Evolutionary conservation across 1,140 invertebrate genomes (phyloP).

Genomic region (Drosophila suzukii): DNA sequence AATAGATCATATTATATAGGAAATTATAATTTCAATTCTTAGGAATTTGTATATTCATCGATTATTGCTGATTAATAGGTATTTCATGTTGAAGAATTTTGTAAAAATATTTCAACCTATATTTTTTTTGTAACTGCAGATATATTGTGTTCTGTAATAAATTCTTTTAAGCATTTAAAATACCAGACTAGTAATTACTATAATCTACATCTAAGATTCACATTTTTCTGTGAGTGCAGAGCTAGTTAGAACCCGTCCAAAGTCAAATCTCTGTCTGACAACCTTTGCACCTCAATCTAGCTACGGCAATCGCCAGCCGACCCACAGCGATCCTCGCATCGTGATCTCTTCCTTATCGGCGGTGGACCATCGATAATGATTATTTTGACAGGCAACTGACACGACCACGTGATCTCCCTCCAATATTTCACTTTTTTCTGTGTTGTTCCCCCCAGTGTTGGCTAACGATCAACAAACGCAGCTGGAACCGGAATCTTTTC

Average conservation of each 20-base stretch:
- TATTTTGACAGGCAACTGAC: slow-evolving; percentile 71
- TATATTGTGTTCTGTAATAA: too few species aligned
- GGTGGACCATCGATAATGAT: slow-evolving; percentile 42
- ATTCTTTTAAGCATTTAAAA: not conserved
- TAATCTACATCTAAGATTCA: not conserved
- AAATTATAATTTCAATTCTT: too few species aligned
- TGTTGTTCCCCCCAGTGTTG: slow-evolving; percentile 47
- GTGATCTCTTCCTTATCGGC: slow-evolving; percentile 33
- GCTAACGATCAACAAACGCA: slow-evolving; percentile 51
- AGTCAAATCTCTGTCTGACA: slow-evolving; percentile 25
- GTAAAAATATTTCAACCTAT: too few species aligned
- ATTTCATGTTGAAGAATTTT: too few species aligned
- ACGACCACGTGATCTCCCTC: slow-evolving; percentile 29
- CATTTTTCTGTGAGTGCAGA: not conserved
- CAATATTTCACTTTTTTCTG: not conserved
- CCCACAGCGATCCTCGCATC: slow-evolving; percentile 33
- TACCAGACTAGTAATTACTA: not conserved
- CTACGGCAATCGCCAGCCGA: slow-evolving; percentile 9
- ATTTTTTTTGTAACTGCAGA: too few species aligned
- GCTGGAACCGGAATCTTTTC: slow-evolving; percentile 27
- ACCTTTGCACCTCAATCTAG: slow-evolving; percentile 34
- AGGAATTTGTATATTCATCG: too few species aligned
- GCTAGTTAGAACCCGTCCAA: slow-evolving; percentile 11
- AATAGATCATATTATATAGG: too few species aligned
- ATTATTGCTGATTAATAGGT: too few species aligned